Base-by-base conservation (phyloP, 2,888 invertebrate genomes). In the Pandemis corylana region DNA sequence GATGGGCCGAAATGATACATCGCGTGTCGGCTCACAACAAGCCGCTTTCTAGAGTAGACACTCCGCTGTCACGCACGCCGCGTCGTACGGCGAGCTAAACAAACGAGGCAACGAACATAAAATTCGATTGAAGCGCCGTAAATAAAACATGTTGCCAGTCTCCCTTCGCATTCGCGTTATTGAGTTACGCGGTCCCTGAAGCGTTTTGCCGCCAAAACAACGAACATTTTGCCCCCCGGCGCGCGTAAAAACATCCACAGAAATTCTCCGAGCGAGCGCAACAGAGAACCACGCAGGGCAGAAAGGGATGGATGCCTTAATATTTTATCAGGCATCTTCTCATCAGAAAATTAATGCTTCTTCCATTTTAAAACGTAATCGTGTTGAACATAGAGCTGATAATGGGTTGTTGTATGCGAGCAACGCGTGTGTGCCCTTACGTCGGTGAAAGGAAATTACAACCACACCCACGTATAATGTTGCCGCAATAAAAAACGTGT, bases 161-260 rank as follows among this genome's bases (percentile, higher is more conserved):
- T 87, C 90, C 90, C 92, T 90, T 87, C 87, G 86, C 89, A 87
- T 90, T 92, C 87, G 89, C 91, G 84, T 94, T 94, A 94, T 94
- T 94, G 90, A 94, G 93, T 94, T 94, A 93, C 92, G 90, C 87
- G 88, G 87, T 89, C 92, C 93, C 93, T 87, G 89, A 90, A 93
- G 94, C 94, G 89, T 94, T 94, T 94, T 94, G 94, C 94, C 94
- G 94, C 94, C 94, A 94, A 94, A 94, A 93, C 94, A 94, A 94
- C 92, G 90, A 90, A 90, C 93, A 92, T 90, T 93, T 91, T 91
- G 92, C 93, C 94, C 93, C 94, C 94, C 89, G 93, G 94, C 94
- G 94, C 87, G 94, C 87, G 90, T 92, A 93, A 93, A 94, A 93
- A 93, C 94, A 91, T 92, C 89, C 86, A 89, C 90, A 90, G 87